Evolutionary conservation across 2,113 vertebrate species (phyloP).

Genomic region (Varanus komodoensis): DNA sequence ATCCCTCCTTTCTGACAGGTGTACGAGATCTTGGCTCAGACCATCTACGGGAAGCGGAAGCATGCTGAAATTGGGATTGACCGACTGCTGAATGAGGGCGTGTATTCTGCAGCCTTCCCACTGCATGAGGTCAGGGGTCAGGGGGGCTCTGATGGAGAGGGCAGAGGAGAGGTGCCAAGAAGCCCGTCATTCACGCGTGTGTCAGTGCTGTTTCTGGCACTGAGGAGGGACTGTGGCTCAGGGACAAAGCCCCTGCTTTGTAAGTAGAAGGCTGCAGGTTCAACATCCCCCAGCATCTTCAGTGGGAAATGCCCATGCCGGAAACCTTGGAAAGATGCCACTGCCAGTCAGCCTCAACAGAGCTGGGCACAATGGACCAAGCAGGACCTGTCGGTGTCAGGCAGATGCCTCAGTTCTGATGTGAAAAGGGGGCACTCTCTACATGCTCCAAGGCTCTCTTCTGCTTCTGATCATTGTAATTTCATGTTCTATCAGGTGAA

Average conservation of each 20-base stretch:
- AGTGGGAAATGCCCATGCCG: not conserved
- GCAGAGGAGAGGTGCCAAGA: no score
- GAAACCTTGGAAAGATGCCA: not conserved
- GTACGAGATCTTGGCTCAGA: conserved; percentile 81
- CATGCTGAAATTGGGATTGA: conserved; percentile 79
- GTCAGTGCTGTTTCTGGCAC: not conserved
- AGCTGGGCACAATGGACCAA: not conserved
- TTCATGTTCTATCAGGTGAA: not conserved
- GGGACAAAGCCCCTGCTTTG: not conserved
- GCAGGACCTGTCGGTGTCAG: not conserved
- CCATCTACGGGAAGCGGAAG: conserved; percentile 79
- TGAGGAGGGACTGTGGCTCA: not conserved
- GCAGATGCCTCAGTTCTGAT: not conserved
- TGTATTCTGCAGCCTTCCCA: conserved; percentile 79
- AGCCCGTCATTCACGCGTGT: not conserved
- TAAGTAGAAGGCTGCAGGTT: not conserved
- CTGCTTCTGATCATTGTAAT: not conserved
- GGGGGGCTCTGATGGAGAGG: not conserved
- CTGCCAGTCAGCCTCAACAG: not conserved
- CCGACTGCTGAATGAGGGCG: conserved; percentile 78
- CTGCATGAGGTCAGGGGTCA: conserved; percentile 73
- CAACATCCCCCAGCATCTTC: not conserved
- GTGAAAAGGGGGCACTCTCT: no score
- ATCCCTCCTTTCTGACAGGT: conserved; percentile 59
- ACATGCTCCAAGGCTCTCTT: not conserved